Percentiles rank a stretch among this genome's conserved stretches.
Conservation (phyloP, 2,113 vertebrate species). For the Chlorodrepanis virens region DNA sequence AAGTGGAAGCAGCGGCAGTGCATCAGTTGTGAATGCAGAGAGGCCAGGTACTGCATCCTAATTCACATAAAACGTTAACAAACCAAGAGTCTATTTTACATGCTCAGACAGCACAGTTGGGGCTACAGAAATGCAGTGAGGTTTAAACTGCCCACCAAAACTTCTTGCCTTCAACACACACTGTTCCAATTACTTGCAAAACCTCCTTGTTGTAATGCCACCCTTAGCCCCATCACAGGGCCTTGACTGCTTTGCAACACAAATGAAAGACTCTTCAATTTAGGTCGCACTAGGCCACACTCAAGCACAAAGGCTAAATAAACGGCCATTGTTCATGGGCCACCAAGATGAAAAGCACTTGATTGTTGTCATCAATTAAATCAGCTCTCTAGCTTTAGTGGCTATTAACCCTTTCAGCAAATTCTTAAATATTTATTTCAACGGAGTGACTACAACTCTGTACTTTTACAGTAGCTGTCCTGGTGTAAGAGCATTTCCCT, state of each 20-base stretch:
- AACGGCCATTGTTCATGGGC: slow-evolving; percentile 42
- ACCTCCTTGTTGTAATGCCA: slow-evolving; percentile 11
- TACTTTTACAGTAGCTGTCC: background rate
- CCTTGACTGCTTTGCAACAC: slow-evolving; percentile 56
- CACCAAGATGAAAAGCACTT: slow-evolving; percentile 59
- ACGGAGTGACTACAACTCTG: background rate
- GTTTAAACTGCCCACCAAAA: background rate
- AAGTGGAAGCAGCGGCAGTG: background rate
- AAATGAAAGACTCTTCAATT: slow-evolving; percentile 53
- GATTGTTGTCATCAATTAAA: slow-evolving; percentile 63
- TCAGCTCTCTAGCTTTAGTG: slow-evolving; percentile 20
- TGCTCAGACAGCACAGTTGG: background rate
- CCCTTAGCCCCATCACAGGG: slow-evolving; percentile 11
- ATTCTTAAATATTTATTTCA: slow-evolving; percentile 51
- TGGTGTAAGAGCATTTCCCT: background rate
- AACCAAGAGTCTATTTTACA: background rate
- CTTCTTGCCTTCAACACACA: background rate
- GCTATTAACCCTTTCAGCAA: slow-evolving; percentile 43
- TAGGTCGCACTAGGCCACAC: slow-evolving; percentile 42
- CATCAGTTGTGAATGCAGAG: background rate
- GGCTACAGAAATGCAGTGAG: background rate
- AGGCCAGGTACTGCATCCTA: background rate
- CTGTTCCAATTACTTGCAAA: slow-evolving; percentile 41
- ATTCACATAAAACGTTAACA: background rate
- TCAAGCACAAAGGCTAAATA: slow-evolving; percentile 66